A percentile compares a stretch with the other conserved stretches of the same genome.
Evolutionary conservation across 1,140 invertebrate genomes (phyloP).

Genomic region (Drosophila ogumai): DNA sequence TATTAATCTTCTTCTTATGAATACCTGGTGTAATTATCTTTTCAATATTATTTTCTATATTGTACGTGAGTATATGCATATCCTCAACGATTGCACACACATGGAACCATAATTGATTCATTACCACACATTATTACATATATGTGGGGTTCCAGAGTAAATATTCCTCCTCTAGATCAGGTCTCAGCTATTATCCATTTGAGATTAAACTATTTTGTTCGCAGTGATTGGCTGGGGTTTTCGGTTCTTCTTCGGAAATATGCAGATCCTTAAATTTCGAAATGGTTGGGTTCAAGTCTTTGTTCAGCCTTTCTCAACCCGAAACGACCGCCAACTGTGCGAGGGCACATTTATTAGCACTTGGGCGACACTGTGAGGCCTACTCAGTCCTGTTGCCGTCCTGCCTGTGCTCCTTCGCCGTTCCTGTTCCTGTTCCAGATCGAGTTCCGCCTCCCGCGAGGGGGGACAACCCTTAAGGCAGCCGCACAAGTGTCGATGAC

Average conservation of each 20-base stretch:
- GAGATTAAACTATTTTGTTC: constrained; percentile 37
- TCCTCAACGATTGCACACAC: neutral
- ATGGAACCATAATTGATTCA: neutral
- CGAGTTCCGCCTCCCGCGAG: constrained; percentile 21
- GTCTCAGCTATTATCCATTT: constrained; percentile 34
- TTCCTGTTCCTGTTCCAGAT: constrained; percentile 22
- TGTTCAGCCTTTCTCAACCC: constrained; percentile 8
- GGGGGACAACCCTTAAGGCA: constrained; percentile 74
- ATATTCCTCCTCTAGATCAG: constrained; percentile 51
- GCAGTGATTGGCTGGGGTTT: constrained; percentile 44
- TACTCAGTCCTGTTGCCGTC: constrained; percentile 28
- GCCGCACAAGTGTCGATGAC: constrained; percentile 80
- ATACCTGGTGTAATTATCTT: neutral
- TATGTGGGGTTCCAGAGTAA: constrained; percentile 21
- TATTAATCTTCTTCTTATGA: neutral
- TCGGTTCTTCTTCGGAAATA: constrained; percentile 2
- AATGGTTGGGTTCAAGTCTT: constrained; percentile 17
- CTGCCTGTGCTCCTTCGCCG: constrained; percentile 19
- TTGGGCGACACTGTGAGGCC: constrained; percentile 74
- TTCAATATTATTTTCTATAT: neutral
- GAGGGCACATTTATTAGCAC: constrained; percentile 80
- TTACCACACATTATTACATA: constrained; percentile 33
- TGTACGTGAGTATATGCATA: too few species aligned
- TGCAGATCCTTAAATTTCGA: constrained; percentile 26
- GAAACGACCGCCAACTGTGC: constrained; percentile 71